These are phyloP conservation scores for Lithobius niger DNA, from an alignment of 1,140 invertebrate genomes.

Conservation along the genomic window DNA sequence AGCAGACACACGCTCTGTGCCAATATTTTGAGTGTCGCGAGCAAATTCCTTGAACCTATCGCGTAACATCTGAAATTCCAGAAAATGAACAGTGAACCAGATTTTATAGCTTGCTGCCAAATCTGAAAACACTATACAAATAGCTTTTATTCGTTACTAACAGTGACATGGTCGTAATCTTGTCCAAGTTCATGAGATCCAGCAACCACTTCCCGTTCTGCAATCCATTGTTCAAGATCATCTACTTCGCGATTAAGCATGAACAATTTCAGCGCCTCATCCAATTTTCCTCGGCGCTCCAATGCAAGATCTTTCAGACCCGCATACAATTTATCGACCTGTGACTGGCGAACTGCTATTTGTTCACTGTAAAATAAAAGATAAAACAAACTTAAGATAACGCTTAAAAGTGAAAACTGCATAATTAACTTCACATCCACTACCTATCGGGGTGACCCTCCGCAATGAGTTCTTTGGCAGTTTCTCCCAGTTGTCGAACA, in stretches of 20 bases:
- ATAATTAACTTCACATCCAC: slow-evolving; percentile 7
- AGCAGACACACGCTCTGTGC: slow-evolving; percentile 80
- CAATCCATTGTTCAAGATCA: slow-evolving; percentile 98
- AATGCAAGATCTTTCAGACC: slow-evolving; percentile 92
- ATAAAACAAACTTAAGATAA: slow-evolving; percentile 6
- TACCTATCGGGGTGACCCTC: slow-evolving; percentile 63
- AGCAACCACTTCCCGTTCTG: slow-evolving; percentile 91
- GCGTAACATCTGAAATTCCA: slow-evolving; percentile 55
- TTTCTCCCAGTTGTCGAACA: slow-evolving; percentile 86
- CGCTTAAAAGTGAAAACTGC: background rate
- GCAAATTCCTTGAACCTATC: slow-evolving; percentile 95
- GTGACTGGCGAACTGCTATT: slow-evolving; percentile 93
- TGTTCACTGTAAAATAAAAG: slow-evolving; percentile 47
- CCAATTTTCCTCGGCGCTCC: slow-evolving; percentile 83
- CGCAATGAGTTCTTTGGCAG: slow-evolving; percentile 75
- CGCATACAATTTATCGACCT: slow-evolving; percentile 97
- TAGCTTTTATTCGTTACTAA: slow-evolving; percentile 28
- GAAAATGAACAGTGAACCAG: background rate
- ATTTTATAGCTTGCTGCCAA: background rate
- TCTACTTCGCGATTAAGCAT: slow-evolving; percentile 94
- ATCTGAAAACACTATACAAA: slow-evolving; percentile 7
- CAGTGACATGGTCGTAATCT: slow-evolving; percentile 96
- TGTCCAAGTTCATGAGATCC: slow-evolving; percentile 95
- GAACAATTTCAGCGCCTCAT: slow-evolving; percentile 92
- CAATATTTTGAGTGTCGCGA: slow-evolving; percentile 87